Percentiles rank a stretch among this genome's conserved stretches.
phyloP scores from a whole-genome alignment of 2,113 vertebrate genomes.

The Nycticryphes semicollaris region DNA sequence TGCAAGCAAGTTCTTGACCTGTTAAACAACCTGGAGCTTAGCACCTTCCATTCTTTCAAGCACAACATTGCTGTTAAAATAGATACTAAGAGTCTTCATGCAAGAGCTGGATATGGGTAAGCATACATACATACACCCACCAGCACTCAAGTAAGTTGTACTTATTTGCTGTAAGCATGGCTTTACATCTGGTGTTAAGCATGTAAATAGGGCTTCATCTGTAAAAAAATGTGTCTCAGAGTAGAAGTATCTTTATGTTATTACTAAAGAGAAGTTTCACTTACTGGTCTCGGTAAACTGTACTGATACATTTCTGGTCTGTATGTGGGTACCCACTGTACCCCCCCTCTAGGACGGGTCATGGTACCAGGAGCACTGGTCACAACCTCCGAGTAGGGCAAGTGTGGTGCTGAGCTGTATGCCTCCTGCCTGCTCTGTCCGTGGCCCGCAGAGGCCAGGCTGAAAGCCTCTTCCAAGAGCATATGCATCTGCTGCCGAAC shows the following conservation, averaged over 20 bases:
- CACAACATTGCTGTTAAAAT: background rate
- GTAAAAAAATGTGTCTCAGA: background rate
- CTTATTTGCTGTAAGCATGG: background rate
- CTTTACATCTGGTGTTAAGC: background rate
- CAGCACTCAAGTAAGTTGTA: too few relatives aligned
- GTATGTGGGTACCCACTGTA: conserved; percentile 96
- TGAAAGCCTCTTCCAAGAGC: conserved; percentile 97
- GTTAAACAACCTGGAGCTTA: background rate
- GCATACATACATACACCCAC: background rate
- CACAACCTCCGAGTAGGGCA: conserved; percentile 91
- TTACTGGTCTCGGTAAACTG: conserved; percentile 93
- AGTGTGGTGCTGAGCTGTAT: conserved; percentile 83
- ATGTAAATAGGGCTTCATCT: background rate
- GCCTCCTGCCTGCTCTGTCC: conserved; percentile 84
- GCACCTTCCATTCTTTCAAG: background rate
- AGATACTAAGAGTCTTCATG: background rate
- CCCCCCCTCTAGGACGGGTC: conserved; percentile 79
- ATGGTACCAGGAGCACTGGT: conserved; percentile 95
- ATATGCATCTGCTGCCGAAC: conserved; percentile 99
- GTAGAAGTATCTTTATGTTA: background rate
- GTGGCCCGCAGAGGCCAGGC: conserved; percentile 92
- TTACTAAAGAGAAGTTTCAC: conserved; percentile 18
- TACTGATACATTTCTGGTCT: conserved; percentile 92
- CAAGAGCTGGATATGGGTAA: background rate
- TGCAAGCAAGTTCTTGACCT: background rate